These are phyloP conservation scores for Nothoprocta perdicaria DNA, from an alignment of 2,113 vertebrate species.

Conservation along the genomic window DNA sequence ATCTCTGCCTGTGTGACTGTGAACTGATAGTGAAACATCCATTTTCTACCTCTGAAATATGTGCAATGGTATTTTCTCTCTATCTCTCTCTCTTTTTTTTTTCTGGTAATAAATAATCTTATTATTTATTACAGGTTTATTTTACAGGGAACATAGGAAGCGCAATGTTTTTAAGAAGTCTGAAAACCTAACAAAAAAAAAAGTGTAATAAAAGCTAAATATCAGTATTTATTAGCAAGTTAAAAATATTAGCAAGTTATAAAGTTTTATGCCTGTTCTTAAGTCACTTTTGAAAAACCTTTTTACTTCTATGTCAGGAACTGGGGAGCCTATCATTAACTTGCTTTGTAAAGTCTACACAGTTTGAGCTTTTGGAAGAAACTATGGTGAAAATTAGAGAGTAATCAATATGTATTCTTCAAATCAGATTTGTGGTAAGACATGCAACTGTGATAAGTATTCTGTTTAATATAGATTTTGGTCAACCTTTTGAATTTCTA, in stretches of 20 bases:
- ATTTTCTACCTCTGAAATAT: not conserved
- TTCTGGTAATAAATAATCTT: not conserved
- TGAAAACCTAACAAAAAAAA: not conserved
- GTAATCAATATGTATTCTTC: not conserved
- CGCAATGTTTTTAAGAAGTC: not conserved
- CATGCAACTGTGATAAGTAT: not conserved
- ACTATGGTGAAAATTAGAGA: not conserved
- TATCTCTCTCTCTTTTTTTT: not conserved
- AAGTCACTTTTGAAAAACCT: accelerated
- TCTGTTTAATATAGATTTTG: not conserved
- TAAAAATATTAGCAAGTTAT: no score
- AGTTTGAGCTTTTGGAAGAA: not conserved
- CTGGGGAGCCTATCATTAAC: not conserved
- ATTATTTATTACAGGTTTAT: not conserved
- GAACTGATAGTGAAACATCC: not conserved
- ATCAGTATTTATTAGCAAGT: not conserved
- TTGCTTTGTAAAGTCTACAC: not conserved
- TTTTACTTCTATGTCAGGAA: not conserved
- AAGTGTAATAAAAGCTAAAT: not conserved
- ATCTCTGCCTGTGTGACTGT: not conserved
- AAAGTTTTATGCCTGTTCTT: not conserved
- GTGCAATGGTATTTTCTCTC: not conserved
- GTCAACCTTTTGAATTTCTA: not conserved
- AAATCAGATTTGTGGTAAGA: not conserved
- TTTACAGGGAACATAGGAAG: not conserved